Base-by-base conservation (phyloP, 2,797 vertebrate species). In the Champsocephalus gunnari region DNA sequence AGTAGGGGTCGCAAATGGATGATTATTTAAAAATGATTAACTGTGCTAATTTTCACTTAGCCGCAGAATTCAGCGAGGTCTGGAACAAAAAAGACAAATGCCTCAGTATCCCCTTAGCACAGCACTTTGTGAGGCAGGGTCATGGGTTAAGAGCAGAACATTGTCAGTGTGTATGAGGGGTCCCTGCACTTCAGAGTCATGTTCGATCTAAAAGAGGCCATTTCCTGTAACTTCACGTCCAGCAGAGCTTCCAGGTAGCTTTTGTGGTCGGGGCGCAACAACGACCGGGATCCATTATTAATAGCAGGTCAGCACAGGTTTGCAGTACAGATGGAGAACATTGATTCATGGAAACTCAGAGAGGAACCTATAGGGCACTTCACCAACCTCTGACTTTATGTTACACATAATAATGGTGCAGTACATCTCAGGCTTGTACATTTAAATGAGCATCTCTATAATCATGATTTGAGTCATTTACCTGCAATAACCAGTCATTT, bases 251-350 rank as follows among this genome's bases (percentile, higher is more conserved):
- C 87, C 93, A 94, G 92, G 92, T 95, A 93, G 89, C 83, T 83
- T 79, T 87, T 93, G 93, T 92, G 95, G 93, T 95, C 80, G 24
- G 83, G 81, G 85, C 80, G 77, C 59, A 38, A 87, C 72, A 43
- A 86, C 34, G 73, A 89, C 80, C 62, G 59, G 82, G 82, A 93
- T 96, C 79, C 87, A 95, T 96, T 94, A 96, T 95, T 95, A 88
- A 96, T 93, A 73, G 59, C 58, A 72, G 93, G 93, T 94, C 95
- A 93, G 67, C 56, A 32, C 88, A 88, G 89, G 91, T 93, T 89
- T 80, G 75, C 68, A 77, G 82, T 66, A 47, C 76, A 93, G 88
- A 93, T 90, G 91, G 92, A 92, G 75, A 81, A 56, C 91, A 95
- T 93, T 77, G 93, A 95, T 94, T 92, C 2, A 59, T 75, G 87